Base-by-base conservation (phyloP, 92 coral and sea anemone genomes). In the Siderastrea radians region DNA sequence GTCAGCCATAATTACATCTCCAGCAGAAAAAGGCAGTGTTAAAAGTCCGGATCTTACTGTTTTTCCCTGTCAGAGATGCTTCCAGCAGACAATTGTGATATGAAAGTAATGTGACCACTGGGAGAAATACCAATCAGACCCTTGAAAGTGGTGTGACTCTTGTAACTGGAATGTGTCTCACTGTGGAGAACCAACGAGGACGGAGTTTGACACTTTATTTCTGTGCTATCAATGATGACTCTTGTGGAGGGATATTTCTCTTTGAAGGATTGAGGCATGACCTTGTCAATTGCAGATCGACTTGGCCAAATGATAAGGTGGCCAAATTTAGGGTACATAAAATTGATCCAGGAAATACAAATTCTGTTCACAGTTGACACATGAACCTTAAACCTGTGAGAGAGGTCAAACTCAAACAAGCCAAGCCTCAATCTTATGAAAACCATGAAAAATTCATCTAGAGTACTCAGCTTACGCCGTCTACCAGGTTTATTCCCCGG, bases 151-250 rank as follows among this genome's bases (percentile, higher is more conserved):
- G 91, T 77, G 62, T 87, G 88, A 73, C 81, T 81, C 59, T 87
- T 87, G 68, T 91, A 87, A 3, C 81, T 51, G 4, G 88, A 92
- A 57, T 80, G 87, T 2, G 84, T 91, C 53, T 87, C 85, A 83
- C 88, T 74, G 13, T 81, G 91, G 16, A 91, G 55, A 7, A 82
- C 91, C n/a, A 91, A 78, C 59, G 87, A 86, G 81, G 94, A 81
- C 9, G 91, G 91, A 7, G 87, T 86, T 74, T 86, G 84, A 79
- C 82, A 83, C 55, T 78, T 93, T 14, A 93, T 89, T 59, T 93
- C 93, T 14, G 95, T 45, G 15, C 91, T 93, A 86, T 93, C 95
- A 68, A 93, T 89, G 45, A 90, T 90, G 0, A 90, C 93, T 43
- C 95, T 74, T 43, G 89, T 84, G 8, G 43, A 53, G 44, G 95